Conservation (phyloP, 1,140 invertebrate genomes). For the Drosophila arizonae region DNA sequence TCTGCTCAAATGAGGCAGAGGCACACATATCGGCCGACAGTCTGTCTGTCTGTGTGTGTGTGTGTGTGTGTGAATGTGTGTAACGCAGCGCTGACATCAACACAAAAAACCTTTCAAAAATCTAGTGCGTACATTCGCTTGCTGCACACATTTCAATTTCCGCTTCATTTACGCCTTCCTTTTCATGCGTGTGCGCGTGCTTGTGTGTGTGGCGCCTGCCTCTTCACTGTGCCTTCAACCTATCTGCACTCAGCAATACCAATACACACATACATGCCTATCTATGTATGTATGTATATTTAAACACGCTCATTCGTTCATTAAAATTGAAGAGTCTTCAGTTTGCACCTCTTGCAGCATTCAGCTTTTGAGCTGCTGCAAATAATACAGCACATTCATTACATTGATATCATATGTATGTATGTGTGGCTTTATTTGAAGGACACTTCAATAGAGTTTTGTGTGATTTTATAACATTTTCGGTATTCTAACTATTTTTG, state of each 20-base stretch:
- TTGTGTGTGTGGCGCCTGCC: not conserved
- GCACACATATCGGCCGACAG: not conserved
- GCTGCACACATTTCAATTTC: constrained; percentile 64
- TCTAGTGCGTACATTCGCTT: constrained; percentile 56
- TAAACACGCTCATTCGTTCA: not conserved
- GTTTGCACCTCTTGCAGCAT: constrained; percentile 7
- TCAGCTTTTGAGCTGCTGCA: constrained; percentile 11
- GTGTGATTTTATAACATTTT: too few relatives aligned
- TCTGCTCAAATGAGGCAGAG: constrained; percentile 15
- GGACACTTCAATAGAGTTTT: not conserved
- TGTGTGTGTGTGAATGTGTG: not conserved
- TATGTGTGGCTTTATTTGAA: not conserved
- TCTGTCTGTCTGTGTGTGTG: not conserved
- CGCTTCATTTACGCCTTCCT: constrained; percentile 59
- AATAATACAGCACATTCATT: not conserved
- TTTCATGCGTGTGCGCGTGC: not conserved
- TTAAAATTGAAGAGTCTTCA: constrained; percentile 33
- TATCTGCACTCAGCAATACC: constrained; percentile 16
- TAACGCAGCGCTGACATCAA: constrained; percentile 43
- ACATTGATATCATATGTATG: not conserved
- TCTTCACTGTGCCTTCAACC: constrained; percentile 35
- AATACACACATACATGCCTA: not conserved
- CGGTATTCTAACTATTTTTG: too few relatives aligned
- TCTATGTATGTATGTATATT: not conserved
- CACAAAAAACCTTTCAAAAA: constrained; percentile 74